These are phyloP conservation scores for Haemorhous mexicanus DNA, from an alignment of 2,113 vertebrate species.

Conservation along the genomic window DNA sequence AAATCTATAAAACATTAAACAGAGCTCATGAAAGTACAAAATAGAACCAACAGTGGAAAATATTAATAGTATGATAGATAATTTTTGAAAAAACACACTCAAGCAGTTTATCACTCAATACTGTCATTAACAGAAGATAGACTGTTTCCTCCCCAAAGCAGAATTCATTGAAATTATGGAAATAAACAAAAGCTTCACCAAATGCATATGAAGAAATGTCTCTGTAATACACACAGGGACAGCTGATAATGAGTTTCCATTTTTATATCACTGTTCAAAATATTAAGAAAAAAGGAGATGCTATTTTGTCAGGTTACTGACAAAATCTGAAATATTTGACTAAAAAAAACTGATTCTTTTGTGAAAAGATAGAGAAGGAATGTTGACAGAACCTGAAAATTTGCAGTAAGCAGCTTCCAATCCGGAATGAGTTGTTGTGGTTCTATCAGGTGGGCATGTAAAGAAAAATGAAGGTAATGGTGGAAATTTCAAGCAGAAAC, in stretches of 20 bases:
- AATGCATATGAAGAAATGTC: neutral
- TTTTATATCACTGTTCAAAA: slow-evolving; percentile 4
- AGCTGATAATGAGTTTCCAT: neutral
- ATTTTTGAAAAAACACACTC: neutral
- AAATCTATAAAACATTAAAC: neutral
- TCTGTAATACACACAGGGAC: neutral
- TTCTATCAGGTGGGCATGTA: neutral
- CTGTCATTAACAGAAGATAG: neutral
- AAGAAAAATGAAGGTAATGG: neutral
- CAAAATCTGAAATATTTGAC: neutral
- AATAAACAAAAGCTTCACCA: neutral
- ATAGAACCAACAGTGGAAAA: neutral
- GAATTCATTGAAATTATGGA: neutral
- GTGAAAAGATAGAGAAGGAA: neutral
- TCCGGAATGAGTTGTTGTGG: neutral
- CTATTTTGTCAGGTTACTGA: neutral
- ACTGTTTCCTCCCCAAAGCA: neutral
- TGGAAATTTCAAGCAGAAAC: neutral
- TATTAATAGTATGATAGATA: neutral
- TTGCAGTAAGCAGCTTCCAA: neutral
- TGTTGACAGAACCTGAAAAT: neutral
- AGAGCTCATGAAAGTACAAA: neutral
- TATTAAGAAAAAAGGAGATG: slow-evolving; percentile 17
- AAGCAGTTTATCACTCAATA: neutral
- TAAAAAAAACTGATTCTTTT: neutral